Evolutionary conservation across 2,888 invertebrate genomes (phyloP).

Genomic region (Clitarchus hookeri): DNA sequence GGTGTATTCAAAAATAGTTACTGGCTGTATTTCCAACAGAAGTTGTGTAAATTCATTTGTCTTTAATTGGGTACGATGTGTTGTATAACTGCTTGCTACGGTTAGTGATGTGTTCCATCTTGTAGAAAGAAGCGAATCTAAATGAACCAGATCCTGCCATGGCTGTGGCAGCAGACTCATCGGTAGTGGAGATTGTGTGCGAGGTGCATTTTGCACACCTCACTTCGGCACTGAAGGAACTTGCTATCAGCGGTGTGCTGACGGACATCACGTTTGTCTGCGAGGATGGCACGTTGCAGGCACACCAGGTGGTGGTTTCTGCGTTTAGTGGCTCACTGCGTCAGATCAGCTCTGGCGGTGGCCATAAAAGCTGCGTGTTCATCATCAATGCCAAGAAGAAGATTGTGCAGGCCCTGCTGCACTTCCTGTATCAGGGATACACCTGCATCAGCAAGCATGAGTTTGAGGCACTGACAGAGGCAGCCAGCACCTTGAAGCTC

Average conservation of each 20-base stretch:
- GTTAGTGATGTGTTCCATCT: background rate
- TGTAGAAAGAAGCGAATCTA: background rate
- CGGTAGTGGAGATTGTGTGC: background rate
- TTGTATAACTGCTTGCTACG: background rate
- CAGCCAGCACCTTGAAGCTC: conserved; percentile 25
- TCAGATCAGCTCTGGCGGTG: conserved; percentile 24
- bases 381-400: conserved; percentile 25
- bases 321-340: conserved; percentile 30
- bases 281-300: conserved; percentile 28
- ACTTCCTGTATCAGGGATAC: conserved; percentile 33
- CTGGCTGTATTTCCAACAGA: too few species aligned
- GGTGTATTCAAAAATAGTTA: too few species aligned
- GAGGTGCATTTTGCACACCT: background rate
- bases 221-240: conserved; percentile 7
- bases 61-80: too few species aligned
- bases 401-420: conserved; percentile 29
- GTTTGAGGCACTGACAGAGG: conserved; percentile 26
- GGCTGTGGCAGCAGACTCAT: background rate
- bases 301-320: conserved; percentile 32
- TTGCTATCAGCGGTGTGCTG: background rate
- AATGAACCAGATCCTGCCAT: background rate
- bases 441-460: conserved; percentile 12
- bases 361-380: conserved; percentile 26
- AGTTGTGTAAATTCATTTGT: too few species aligned
- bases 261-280: conserved; percentile 33